Evolutionary conservation across 2,888 invertebrate genomes (phyloP).

Genomic region (Chrysolina americana): DNA sequence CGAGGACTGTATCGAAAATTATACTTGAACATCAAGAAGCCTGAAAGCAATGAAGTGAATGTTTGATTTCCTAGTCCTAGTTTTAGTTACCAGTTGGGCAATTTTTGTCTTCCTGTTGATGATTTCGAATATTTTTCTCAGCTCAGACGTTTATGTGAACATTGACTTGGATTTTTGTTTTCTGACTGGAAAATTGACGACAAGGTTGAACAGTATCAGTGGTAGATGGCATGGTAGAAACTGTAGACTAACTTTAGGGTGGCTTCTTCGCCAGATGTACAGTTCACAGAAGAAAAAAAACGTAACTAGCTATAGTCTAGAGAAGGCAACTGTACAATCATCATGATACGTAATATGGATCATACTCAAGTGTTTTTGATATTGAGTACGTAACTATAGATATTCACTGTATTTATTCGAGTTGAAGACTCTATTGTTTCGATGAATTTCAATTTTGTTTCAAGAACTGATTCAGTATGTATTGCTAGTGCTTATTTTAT

Average conservation of each 20-base stretch:
- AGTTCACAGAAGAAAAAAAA: not conserved
- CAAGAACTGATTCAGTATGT: not conserved
- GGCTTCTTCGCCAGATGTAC: not conserved
- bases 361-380: slow-evolving; percentile 11
- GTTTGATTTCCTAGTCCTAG: slow-evolving; percentile 56
- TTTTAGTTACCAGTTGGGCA: slow-evolving; percentile 54
- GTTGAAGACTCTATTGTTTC: not conserved
- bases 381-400: slow-evolving; percentile 2
- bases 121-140: not conserved
- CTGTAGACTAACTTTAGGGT: slow-evolving; percentile 3
- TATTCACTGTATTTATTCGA: not conserved
- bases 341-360: slow-evolving; percentile 43
- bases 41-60: slow-evolving; percentile 35
- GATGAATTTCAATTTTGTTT: not conserved
- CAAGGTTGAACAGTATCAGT: slow-evolving; percentile 18
- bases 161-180: slow-evolving; percentile 17
- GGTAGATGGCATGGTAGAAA: slow-evolving; percentile 19
- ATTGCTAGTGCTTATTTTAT: not conserved
- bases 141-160: not conserved
- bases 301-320: slow-evolving; percentile 18
- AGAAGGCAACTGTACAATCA: slow-evolving; percentile 47
- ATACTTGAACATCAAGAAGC: slow-evolving; percentile 51
- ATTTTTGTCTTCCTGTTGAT: slow-evolving; percentile 34
- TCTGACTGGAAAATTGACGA: slow-evolving; percentile 1
- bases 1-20: slow-evolving; percentile 35